Percentiles rank a stretch among this genome's conserved stretches.
These are phyloP conservation scores for Antigone vipio DNA, from an alignment of 2,113 vertebrate species.

Conservation along the genomic window DNA sequence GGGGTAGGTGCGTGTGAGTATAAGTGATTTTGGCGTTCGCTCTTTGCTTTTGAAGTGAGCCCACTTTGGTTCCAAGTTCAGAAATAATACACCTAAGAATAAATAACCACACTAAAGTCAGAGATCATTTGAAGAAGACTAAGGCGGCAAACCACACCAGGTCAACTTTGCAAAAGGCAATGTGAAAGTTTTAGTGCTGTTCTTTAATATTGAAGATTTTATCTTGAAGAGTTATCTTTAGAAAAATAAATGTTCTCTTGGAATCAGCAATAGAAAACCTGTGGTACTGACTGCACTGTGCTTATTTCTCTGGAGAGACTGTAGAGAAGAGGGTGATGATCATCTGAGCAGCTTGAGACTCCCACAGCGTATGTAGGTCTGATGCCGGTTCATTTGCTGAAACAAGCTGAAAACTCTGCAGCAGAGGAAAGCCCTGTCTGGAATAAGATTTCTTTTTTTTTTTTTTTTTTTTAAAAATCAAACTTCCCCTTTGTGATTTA, in stretches of 20 bases:
- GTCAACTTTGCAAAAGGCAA: neutral
- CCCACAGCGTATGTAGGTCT: rapidly evolving
- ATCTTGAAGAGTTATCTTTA: neutral
- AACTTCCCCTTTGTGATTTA: conserved; percentile 59
- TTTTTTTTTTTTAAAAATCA: neutral
- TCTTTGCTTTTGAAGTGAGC: conserved; percentile 7
- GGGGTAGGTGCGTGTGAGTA: neutral
- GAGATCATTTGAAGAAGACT: neutral
- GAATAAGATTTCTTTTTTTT: neutral
- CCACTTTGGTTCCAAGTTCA: neutral
- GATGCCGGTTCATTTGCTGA: neutral
- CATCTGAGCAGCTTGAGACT: neutral
- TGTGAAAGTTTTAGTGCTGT: neutral
- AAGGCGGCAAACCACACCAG: conserved; percentile 28
- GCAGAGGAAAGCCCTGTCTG: conserved; percentile 21
- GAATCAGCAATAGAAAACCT: neutral
- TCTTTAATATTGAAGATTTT: neutral
- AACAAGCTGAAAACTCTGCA: neutral
- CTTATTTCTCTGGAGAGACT: neutral
- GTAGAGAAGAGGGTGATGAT: neutral
- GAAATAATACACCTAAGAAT: neutral
- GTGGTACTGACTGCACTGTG: neutral
- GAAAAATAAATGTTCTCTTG: conserved; percentile 18
- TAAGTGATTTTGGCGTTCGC: neutral
- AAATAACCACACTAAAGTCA: conserved; percentile 43